Percentiles rank a stretch among this genome's conserved stretches.
Evolutionary conservation across 2,113 vertebrate genomes (phyloP).

Genomic region (Dipodomys spectabilis): DNA sequence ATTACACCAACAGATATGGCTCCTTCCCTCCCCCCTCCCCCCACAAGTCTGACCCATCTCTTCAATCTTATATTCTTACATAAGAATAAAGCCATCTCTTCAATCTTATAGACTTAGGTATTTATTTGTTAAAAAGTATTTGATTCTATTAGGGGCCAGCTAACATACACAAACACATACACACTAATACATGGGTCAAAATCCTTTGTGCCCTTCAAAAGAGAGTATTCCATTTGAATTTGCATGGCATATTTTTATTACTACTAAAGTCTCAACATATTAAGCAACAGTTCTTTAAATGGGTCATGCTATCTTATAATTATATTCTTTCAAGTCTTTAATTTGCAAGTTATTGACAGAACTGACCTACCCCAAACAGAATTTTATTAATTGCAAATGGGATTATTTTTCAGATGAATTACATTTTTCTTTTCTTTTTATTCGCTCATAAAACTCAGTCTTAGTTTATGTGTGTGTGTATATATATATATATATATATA

Average conservation of each 20-base stretch:
- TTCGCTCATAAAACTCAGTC: slow-evolving; percentile 44
- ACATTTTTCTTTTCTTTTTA: slow-evolving; percentile 12
- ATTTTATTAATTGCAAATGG: slow-evolving; percentile 69
- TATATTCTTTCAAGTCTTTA: slow-evolving; percentile 63
- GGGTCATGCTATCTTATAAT: slow-evolving; percentile 40
- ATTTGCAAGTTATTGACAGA: slow-evolving; percentile 65
- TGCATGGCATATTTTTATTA: slow-evolving; percentile 26
- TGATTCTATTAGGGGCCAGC: slow-evolving; percentile 29
- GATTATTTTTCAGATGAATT: slow-evolving; percentile 46
- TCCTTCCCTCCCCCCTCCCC: no score
- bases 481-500: no score
- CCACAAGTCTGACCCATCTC: slow-evolving; percentile 10
- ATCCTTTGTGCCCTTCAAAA: slow-evolving; percentile 43
- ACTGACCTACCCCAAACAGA: slow-evolving; percentile 31
- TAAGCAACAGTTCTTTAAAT: slow-evolving; percentile 70
- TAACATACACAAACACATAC: not conserved
- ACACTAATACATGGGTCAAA: not conserved
- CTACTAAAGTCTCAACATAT: slow-evolving; percentile 51
- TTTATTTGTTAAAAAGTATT: not conserved
- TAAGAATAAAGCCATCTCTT: not conserved
- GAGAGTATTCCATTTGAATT: not conserved
- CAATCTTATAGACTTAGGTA: not conserved
- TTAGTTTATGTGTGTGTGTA: not conserved
- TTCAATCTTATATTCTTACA: slow-evolving; percentile 4
- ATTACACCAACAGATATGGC: not conserved